Conservation (phyloP, 2,888 invertebrate species). For the Acanthosepion lycidas region DNA sequence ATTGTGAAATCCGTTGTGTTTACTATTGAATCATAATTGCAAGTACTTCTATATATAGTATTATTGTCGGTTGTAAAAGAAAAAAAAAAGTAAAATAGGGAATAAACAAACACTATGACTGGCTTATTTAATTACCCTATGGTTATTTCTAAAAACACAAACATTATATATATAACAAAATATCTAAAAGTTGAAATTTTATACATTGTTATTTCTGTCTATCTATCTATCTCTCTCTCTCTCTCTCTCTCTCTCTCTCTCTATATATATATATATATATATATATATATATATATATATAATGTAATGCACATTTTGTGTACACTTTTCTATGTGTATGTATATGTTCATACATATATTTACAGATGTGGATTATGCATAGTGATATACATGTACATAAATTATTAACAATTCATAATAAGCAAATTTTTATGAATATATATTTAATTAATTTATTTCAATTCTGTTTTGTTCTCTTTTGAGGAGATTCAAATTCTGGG, state of each 20-base stretch:
- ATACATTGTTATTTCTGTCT: neutral
- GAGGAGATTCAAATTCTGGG: neutral
- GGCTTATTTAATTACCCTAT: too few relatives aligned
- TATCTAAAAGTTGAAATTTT: too few relatives aligned
- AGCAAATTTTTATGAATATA: too few relatives aligned
- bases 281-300: constrained; percentile 15
- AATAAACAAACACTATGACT: too few relatives aligned
- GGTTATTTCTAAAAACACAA: too few relatives aligned
- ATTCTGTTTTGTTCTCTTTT: neutral
- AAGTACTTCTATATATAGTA: too few relatives aligned
- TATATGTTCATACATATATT: neutral
- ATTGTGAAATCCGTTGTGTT: neutral
- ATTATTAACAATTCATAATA: neutral
- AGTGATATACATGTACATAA: neutral
- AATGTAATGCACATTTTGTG: neutral
- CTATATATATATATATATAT: constrained; percentile 35
- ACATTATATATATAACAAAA: too few relatives aligned
- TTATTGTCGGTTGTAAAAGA: too few relatives aligned
- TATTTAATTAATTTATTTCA: too few relatives aligned
- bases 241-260: too few relatives aligned
- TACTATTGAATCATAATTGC: too few relatives aligned
- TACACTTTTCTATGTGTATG: neutral
- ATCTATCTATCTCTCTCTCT: neutral
- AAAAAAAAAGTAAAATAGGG: too few relatives aligned
- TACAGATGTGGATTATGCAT: neutral